Base-by-base conservation (phyloP, 2,797 vertebrate species). In the Tiaroga cobitis region DNA sequence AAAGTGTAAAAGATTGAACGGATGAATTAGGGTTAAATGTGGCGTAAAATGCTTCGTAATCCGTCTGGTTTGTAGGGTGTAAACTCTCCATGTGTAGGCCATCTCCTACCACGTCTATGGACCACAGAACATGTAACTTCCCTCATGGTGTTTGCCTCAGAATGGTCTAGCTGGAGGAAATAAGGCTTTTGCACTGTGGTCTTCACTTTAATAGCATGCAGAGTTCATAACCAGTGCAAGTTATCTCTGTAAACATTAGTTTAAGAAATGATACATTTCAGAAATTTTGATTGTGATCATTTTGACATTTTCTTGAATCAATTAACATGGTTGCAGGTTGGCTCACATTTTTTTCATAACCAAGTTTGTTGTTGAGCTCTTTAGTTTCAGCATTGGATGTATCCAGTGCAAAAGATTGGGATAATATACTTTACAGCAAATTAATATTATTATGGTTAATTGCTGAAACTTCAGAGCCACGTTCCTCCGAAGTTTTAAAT, bases 11-110 rank as follows among this genome's bases (percentile, higher is more conserved):
- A 49, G 16, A 78, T 37, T 59, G 3, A 39, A 83, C 15, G 8
- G 69, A 69, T 72, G 24, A 84, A 85, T 87, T 82, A 65, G 26
- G 51, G 67, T 82, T 84, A 82, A 85, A 85, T 88, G 74, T 80
- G 56, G 73, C 41, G 5, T 85, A 79, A 82, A 83, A 68, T 86
- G 65, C 37, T 68, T 37, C 70, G 72, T 70, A 81, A 81, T 69
- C 51, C 19, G 16, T 81, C 69, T 51, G 51, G 39, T 65, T 72
- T 63, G 76, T 69, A 46, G n/a, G 37, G 65, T 65, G 61, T 81
- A 84, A 74, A 68, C 49, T 56, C 63, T 15, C 32, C 80, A 82
- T 76, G 80, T 86, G 78, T 84, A 77, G 80, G 70, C 76, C 78
- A 82, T 78, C 41, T 72, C 37, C 39, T 34, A 77, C 77, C 67